A percentile compares a stretch with the other conserved stretches of the same genome.
Evolutionary conservation across 2,113 vertebrate species (phyloP).

Genomic region (Otus sunia): DNA sequence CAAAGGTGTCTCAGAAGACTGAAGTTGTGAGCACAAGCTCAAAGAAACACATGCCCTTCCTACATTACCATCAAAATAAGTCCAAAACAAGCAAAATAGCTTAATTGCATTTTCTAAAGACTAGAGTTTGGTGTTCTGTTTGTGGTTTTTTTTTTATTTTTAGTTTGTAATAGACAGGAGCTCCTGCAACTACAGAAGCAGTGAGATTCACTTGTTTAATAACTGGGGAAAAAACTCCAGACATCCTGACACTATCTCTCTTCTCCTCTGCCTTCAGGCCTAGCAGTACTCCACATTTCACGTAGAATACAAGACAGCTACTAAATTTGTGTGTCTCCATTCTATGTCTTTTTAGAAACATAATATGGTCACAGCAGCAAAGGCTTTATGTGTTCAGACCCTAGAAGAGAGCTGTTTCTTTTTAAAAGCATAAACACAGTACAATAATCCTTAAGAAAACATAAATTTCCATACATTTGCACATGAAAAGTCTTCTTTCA

Average conservation of each 20-base stretch:
- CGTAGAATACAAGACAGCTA: neutral
- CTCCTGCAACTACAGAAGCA: neutral
- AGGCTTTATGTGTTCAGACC: neutral
- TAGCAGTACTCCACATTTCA: neutral
- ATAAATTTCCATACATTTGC: neutral
- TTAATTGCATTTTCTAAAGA: neutral
- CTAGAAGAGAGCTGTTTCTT: neutral
- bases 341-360: neutral
- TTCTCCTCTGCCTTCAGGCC: neutral
- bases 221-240: neutral
- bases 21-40: neutral
- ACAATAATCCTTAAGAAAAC: neutral
- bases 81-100: neutral
- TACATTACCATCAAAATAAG: neutral
- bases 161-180: neutral
- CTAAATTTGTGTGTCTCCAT: neutral
- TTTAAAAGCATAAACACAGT: neutral
- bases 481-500: neutral
- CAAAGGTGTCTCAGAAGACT: neutral
- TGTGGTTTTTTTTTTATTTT: neutral
- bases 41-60: neutral
- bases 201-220: neutral
- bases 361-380: neutral
- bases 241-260: neutral
- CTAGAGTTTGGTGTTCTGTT: too few relatives aligned